Base-by-base conservation (phyloP, 2,797 vertebrate genomes). In the Aulostomus chinensis region DNA sequence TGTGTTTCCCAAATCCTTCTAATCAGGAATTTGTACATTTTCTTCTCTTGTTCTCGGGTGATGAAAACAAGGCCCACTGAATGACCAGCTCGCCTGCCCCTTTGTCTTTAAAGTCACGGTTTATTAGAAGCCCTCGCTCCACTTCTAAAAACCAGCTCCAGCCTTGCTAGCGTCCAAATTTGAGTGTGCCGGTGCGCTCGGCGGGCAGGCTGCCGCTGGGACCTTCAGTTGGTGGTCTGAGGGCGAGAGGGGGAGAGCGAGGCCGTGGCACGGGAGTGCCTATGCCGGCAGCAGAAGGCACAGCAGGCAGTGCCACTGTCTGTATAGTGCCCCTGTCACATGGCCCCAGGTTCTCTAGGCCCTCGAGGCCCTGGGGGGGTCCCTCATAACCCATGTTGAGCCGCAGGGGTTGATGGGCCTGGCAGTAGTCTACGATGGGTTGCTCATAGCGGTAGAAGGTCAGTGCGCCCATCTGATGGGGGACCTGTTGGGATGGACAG, bases 381-480 rank as follows among this genome's bases (percentile, higher is more conserved):
- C 89, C 84, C n/a, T 97, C 95, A 0, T 94, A 97, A 43, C 93
- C 93, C 91, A 96, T 95, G 89, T 92, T 94, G 61, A 96, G 88
- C 41, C 94, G 93, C 60, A 98, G 92, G 12, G 96, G 94, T 80
- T 98, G 96, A 68, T 98, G 97, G 31, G 96, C 95, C 76, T 96
- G 96, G 92, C 96, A 99, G 94, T 96, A 98, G 68, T 96, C 93
- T 2, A 97, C 91, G 36, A 97, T 90, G 0, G 96, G 96, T 69
- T 94, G 96, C 74, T 99, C 96, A 0, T 97, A 98, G 75, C 93
- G 93, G 88, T 96, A 98, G 80, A 96, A 98, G 53, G 95, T 94
- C 86, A 97, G 77, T 13, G 95, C 92, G 60, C 94, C 94, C 93
- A 97, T 94, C 78, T 96, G 96, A 81, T 96, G 96, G 51, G 95